A percentile compares a stretch with the other conserved stretches of the same genome.
Evolutionary conservation across 2,113 vertebrate genomes (phyloP).

Genomic region (Cololabis saira): DNA sequence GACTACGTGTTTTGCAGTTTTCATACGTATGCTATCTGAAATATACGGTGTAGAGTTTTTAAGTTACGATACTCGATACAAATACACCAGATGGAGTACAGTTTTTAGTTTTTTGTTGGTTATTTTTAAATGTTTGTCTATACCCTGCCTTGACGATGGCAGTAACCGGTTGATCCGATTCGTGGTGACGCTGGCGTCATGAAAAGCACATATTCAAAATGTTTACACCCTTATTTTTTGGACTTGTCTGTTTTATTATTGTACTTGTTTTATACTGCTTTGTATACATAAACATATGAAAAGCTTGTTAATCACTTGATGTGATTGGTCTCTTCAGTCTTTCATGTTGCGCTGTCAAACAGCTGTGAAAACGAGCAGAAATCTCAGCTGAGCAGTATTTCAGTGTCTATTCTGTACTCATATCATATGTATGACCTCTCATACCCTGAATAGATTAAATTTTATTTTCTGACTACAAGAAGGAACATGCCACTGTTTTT

Average conservation of each 20-base stretch:
- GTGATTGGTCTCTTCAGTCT: constrained; percentile 80
- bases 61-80: constrained; percentile 57
- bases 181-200: constrained; percentile 92
- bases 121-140: constrained; percentile 63
- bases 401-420: constrained; percentile 55
- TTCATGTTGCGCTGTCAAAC: constrained; percentile 63
- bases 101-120: constrained; percentile 6
- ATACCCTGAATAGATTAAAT: constrained; percentile 72
- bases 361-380: constrained; percentile 65
- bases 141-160: constrained; percentile 68
- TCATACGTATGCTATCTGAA: constrained; percentile 63
- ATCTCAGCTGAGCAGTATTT: constrained; percentile 68
- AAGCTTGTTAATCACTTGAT: constrained; percentile 89
- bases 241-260: constrained; percentile 86
- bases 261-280: constrained; percentile 93
- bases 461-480: constrained; percentile 75
- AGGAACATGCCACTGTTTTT: background rate
- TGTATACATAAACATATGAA: constrained; percentile 83
- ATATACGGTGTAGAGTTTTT: constrained; percentile 71
- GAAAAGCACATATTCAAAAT: constrained; percentile 90
- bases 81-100: constrained; percentile 52
- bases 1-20: constrained; percentile 43
- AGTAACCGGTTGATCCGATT: constrained; percentile 78
- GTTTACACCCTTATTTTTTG: constrained; percentile 91
- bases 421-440: constrained; percentile 68